Conservation (phyloP, 2,113 vertebrate genomes). For the Atlantisia rogersi region DNA sequence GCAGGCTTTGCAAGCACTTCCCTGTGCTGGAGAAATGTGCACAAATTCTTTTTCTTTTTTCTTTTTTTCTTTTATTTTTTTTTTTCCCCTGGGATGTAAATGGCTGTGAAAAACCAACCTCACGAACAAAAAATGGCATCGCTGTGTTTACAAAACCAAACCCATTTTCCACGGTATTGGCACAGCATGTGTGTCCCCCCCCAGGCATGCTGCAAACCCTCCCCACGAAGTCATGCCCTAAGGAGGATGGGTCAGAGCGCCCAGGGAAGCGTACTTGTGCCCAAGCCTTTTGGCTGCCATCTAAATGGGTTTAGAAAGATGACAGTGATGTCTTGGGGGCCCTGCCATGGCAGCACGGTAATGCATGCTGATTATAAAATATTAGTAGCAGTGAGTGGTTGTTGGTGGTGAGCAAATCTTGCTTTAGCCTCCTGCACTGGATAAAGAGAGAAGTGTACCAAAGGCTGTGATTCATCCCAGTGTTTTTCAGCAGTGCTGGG, state of each 20-base stretch:
- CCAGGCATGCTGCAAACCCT: background rate
- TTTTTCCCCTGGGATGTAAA: background rate
- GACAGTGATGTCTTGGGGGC: background rate
- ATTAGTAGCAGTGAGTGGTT: background rate
- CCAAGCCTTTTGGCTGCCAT: background rate
- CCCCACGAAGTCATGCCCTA: rapidly evolving
- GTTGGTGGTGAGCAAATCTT: background rate
- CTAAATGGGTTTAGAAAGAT: background rate
- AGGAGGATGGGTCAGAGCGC: background rate
- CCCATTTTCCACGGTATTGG: background rate
- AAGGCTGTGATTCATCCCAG: background rate
- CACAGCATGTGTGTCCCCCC: background rate
- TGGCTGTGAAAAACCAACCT: background rate
- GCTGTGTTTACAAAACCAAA: background rate
- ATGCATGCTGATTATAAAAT: background rate
- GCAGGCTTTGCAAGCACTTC: background rate
- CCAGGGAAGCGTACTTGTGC: rapidly evolving
- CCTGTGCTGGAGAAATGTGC: background rate
- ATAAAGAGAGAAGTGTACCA: background rate
- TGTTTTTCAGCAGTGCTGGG: background rate
- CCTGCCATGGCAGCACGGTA: background rate
- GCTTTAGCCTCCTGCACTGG: background rate
- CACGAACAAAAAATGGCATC: background rate
- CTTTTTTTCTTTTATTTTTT: no score
- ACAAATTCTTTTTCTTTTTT: background rate